Conservation (phyloP, 2,113 vertebrate genomes). For the Myxocyprinus asiaticus region DNA sequence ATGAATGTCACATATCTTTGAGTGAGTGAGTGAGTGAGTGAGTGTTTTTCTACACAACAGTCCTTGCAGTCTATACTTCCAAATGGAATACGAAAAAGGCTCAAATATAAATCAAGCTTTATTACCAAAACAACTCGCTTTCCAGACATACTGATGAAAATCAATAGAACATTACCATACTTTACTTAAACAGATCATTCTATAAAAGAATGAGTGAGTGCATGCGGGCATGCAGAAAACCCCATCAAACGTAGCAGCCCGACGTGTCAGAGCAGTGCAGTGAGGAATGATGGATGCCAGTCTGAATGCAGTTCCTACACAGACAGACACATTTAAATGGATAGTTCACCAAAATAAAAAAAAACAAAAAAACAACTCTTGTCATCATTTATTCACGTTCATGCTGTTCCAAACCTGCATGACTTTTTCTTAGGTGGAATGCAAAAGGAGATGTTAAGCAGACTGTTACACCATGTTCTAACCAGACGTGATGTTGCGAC, state of each 20-base stretch:
- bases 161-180: not conserved
- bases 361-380: not conserved
- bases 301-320: conserved; percentile 30
- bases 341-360: conserved; percentile 2
- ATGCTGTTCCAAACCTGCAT: not conserved
- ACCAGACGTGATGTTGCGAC: no score
- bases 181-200: not conserved
- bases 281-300: conserved; percentile 31
- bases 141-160: not conserved
- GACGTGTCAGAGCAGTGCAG: conserved; percentile 14
- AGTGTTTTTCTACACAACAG: not conserved
- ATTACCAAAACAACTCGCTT: not conserved
- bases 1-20: conserved; percentile 3
- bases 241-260: conserved; percentile 25
- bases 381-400: no score
- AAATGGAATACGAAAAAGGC: not conserved
- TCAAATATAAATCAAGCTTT: not conserved
- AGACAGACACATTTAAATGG: not conserved
- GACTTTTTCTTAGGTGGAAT: no score
- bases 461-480: no score
- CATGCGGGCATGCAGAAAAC: conserved; percentile 16
- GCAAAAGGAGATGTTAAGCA: no score
- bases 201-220: conserved; percentile 9
- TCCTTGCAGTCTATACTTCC: not conserved
- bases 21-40: not conserved